Evolutionary conservation across 2,113 vertebrate species (phyloP), one percentile per base, ranked within the genome.

Genomic region (Phrynosoma platyrhinos): DNA sequence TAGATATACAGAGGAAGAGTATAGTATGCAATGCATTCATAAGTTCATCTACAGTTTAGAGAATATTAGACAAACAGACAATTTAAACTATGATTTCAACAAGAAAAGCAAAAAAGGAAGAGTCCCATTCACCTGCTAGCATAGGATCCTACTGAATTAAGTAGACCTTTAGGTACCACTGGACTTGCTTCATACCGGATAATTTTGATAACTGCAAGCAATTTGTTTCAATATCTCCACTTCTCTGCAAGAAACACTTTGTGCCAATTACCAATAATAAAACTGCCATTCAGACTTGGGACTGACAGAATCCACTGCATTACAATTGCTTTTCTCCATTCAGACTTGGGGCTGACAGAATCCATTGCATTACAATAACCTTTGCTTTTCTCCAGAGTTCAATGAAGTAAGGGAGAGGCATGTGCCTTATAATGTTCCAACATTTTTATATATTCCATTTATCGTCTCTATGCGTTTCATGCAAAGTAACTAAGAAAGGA

Each of bases 51-150:
- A 82, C 69, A 23, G 52, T 88, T 69, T 87, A 72, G 5, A 1
- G 74, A 89, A 47, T n/a, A 87, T 80, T 92, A 83, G 74, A 84
- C 30, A 0, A 9, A 88, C 27, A 75, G 40, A 27, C 66, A 81
- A 76, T 66, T 40, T 68, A 75, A 62, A 72, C 88, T 85, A 66
- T 27, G 20, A 25, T 23, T 40, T 62, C 74, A 91, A 42, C 2
- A 0, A 77, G 53, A 82, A 75, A 86, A 85, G 30, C 27, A 89
- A n/a, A 72, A 79, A n/a, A 90, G 82, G 79, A 10, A 82, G 76
- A 79, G 83, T 21, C 71, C 76, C 30, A 36, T 81, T 58, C 68
- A 52, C 85, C 78, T 3, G 77, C 79, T 92, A 36, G 47, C 80
- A 72, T 1, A 25, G 77, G 53, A 69, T 40, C 0, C 0, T 58